phyloP scores from a whole-genome alignment of 2,113 vertebrate species.

The Drymodes brunneopygia region DNA sequence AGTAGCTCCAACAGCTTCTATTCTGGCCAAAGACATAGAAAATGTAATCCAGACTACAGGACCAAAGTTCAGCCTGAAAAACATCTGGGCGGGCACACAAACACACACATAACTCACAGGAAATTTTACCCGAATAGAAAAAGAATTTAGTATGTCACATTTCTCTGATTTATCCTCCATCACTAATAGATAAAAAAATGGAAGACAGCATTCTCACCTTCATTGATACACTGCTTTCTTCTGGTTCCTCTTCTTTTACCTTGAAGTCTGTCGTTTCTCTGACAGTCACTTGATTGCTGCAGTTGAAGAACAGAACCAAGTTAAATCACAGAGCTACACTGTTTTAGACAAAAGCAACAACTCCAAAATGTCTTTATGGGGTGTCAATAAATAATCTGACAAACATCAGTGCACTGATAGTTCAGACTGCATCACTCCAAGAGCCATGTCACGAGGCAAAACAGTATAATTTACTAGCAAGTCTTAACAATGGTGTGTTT shows the following conservation, averaged over 20 bases:
- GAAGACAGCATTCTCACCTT: conserved; percentile 44
- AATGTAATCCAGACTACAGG: not conserved
- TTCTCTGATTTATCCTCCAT: not conserved
- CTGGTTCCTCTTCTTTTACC: not conserved
- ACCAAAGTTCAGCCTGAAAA: not conserved
- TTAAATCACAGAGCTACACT: not conserved
- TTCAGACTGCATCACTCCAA: not conserved
- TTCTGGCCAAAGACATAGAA: not conserved
- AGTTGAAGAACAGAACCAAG: not conserved
- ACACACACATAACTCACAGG: not conserved
- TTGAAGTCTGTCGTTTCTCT: not conserved
- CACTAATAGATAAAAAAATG: not conserved
- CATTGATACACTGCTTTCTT: not conserved
- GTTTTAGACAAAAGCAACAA: not conserved
- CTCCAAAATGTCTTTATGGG: not conserved
- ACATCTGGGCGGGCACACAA: accelerated
- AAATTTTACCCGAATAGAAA: not conserved
- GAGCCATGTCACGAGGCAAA: not conserved
- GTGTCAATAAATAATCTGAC: not conserved
- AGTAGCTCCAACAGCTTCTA: not conserved
- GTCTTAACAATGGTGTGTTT: not conserved
- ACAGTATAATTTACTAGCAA: accelerated
- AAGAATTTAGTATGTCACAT: not conserved
- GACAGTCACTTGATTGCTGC: conserved; percentile 5
- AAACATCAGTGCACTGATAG: not conserved